phyloP scores from a whole-genome alignment of 2,113 vertebrate species.

The Artemisiospiza belli region DNA sequence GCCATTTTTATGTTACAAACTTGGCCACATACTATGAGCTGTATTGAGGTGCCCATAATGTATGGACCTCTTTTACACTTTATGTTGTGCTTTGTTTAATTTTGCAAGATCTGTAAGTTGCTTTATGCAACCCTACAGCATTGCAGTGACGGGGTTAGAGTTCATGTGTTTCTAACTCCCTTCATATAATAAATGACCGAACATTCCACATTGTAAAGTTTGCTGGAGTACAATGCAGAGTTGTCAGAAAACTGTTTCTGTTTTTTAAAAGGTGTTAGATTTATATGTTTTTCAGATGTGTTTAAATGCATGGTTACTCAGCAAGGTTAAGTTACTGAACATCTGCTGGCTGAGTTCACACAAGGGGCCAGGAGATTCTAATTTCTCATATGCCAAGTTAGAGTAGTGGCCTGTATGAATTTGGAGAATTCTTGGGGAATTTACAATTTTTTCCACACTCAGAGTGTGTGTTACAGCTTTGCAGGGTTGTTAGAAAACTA shows the following conservation, averaged over 20 bases:
- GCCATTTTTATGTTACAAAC: neutral
- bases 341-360: neutral
- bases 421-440: neutral
- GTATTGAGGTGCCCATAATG: neutral
- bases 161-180: neutral
- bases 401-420: neutral
- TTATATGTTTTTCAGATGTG: neutral
- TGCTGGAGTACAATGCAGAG: neutral
- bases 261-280: neutral
- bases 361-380: neutral
- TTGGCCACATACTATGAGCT: neutral
- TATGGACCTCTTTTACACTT: neutral
- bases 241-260: neutral
- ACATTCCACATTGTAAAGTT: neutral
- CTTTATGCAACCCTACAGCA: neutral
- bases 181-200: neutral
- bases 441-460: neutral
- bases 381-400: neutral
- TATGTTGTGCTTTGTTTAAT: neutral
- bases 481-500: neutral
- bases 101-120: neutral
- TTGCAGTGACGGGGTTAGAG: accelerated
- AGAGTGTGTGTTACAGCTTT: neutral
- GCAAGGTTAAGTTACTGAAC: neutral
- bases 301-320: neutral